Conservation (phyloP, 2,797 vertebrate genomes). For the Microcaecilia unicolor region DNA sequence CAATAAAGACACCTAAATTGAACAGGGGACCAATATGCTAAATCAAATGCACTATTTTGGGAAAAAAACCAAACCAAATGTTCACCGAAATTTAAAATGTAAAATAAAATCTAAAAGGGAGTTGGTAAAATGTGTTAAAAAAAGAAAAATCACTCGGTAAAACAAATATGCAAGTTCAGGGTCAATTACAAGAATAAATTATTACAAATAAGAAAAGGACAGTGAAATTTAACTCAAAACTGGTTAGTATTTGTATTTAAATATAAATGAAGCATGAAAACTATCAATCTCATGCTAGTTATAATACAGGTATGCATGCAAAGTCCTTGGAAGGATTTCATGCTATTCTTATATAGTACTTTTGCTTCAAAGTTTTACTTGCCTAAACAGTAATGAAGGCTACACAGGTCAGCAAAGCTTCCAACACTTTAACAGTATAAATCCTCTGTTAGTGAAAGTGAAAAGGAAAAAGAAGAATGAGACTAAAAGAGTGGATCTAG, state of each 20-base stretch:
- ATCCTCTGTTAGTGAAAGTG: constrained; percentile 83
- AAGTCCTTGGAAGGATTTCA: constrained; percentile 42
- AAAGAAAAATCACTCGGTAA: constrained; percentile 28
- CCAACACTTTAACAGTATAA: constrained; percentile 82
- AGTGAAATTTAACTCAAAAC: constrained; percentile 22
- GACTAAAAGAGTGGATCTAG: constrained; percentile 54
- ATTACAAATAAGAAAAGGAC: constrained; percentile 26
- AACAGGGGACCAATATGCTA: no score
- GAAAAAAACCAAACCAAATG: constrained; percentile 26
- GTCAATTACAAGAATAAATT: constrained; percentile 25
- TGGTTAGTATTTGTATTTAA: constrained; percentile 22
- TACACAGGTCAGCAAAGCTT: constrained; percentile 72
- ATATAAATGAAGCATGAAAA: constrained; percentile 35
- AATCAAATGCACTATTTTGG: constrained; percentile 17
- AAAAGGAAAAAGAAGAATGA: constrained; percentile 68
- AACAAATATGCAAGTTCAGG: constrained; percentile 19
- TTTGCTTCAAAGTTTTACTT: constrained; percentile 68
- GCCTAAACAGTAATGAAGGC: constrained; percentile 60
- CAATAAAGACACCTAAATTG: no score
- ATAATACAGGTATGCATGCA: constrained; percentile 57
- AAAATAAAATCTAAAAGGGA: background rate
- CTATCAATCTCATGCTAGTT: constrained; percentile 53
- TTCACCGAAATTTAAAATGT: constrained; percentile 27
- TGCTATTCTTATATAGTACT: constrained; percentile 56
- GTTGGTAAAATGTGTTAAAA: constrained; percentile 31